Conservation (phyloP, 1,140 invertebrate species). For the Maniola jurtina region DNA sequence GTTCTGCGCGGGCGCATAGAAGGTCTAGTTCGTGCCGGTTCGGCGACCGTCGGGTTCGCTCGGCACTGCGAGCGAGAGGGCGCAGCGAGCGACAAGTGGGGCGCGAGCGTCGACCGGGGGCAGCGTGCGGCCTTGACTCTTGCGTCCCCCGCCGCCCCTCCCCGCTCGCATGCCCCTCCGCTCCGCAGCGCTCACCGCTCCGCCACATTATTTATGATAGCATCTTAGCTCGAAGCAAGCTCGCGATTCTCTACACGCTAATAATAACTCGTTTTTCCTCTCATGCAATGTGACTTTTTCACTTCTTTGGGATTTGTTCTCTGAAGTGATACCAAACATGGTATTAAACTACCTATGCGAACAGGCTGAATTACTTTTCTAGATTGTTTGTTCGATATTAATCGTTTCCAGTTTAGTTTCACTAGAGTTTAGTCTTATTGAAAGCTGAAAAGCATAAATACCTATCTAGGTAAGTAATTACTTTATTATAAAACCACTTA, state of each 20-base stretch:
- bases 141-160: constrained; percentile 54
- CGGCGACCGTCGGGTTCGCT: constrained; percentile 52
- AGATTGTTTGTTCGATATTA: background rate
- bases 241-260: constrained; percentile 71
- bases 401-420: too few relatives aligned
- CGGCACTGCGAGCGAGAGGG: constrained; percentile 58
- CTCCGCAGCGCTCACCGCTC: constrained; percentile 47
- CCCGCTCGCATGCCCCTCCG: constrained; percentile 41
- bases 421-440: too few relatives aligned
- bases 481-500: too few relatives aligned
- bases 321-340: constrained; percentile 36
- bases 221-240: constrained; percentile 71
- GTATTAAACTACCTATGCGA: constrained; percentile 27
- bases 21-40: constrained; percentile 71
- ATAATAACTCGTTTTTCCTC: constrained; percentile 78
- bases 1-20: constrained; percentile 68
- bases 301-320: constrained; percentile 40
- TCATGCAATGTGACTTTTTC: constrained; percentile 72
- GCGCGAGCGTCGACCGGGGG: constrained; percentile 79
- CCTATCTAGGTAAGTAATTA: too few relatives aligned
- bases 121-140: constrained; percentile 86
- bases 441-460: too few relatives aligned
- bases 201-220: constrained; percentile 77
- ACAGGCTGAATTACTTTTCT: constrained; percentile 4
- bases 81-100: constrained; percentile 63